Evolutionary conservation across 2,113 vertebrate genomes (phyloP).

Genomic region (Arvicanthis niloticus): DNA sequence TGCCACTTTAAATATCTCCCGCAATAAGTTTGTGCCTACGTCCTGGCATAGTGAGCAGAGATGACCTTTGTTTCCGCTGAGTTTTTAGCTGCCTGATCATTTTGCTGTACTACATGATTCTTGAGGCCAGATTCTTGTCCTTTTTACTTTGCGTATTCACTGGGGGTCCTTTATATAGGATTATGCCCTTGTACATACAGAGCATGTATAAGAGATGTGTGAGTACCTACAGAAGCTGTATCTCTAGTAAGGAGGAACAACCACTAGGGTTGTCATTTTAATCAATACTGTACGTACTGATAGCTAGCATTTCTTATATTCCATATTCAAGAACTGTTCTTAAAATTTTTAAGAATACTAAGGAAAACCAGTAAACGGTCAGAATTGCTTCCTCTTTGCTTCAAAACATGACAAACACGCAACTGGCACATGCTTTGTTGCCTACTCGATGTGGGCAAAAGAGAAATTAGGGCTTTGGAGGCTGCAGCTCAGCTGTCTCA

Average conservation of each 20-base stretch:
- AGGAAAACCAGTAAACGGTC: background rate
- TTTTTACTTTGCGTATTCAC: background rate
- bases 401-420: background rate
- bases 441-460: background rate
- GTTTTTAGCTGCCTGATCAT: background rate
- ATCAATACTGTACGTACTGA: constrained; percentile 5
- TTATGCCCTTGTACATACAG: background rate
- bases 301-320: constrained; percentile 25
- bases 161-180: background rate
- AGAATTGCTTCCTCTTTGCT: background rate
- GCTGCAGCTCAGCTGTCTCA: background rate
- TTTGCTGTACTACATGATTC: background rate
- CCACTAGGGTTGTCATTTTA: background rate
- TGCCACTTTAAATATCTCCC: no score
- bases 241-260: background rate
- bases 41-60: background rate
- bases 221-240: no score
- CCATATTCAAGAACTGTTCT: background rate
- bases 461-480: background rate
- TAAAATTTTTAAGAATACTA: background rate
- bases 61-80: background rate
- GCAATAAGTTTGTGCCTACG: background rate
- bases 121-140: background rate
- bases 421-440: background rate
- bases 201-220: background rate